Evolutionary conservation across 2,797 vertebrate species (phyloP).

Genomic region (Chloroceryle amazona): DNA sequence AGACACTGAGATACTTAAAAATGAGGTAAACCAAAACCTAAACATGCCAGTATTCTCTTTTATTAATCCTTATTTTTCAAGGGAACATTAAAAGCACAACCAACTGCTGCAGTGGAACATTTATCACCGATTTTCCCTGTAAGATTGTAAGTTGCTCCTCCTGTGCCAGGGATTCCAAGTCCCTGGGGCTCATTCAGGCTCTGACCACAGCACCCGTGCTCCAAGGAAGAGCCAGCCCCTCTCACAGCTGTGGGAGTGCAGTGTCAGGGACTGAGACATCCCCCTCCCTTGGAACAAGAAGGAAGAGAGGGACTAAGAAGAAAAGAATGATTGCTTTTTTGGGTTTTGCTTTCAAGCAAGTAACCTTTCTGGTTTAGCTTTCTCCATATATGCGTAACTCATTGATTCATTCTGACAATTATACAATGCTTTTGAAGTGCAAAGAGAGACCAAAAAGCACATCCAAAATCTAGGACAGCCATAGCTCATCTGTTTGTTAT

Average conservation of each 20-base stretch:
- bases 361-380: conserved; percentile 35
- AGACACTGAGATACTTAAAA: background rate
- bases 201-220: background rate
- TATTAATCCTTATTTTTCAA: background rate
- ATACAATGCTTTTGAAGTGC: conserved; percentile 48
- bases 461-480: conserved; percentile 34
- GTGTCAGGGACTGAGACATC: fast-evolving
- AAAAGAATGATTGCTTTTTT: background rate
- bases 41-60: background rate
- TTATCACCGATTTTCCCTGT: background rate
- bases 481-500: conserved; percentile 6
- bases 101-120: background rate
- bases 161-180: background rate
- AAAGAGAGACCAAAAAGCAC: conserved; percentile 34
- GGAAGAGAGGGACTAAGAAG: background rate
- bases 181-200: background rate
- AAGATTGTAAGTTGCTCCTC: background rate
- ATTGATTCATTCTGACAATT: conserved; percentile 65
- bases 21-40: background rate
- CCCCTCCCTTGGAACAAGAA: background rate
- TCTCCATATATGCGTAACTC: background rate
- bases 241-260: background rate
- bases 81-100: background rate
- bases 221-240: background rate
- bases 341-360: background rate